Evolutionary conservation across 2,888 invertebrate genomes (phyloP).

Genomic region (Thera obeliscata): DNA sequence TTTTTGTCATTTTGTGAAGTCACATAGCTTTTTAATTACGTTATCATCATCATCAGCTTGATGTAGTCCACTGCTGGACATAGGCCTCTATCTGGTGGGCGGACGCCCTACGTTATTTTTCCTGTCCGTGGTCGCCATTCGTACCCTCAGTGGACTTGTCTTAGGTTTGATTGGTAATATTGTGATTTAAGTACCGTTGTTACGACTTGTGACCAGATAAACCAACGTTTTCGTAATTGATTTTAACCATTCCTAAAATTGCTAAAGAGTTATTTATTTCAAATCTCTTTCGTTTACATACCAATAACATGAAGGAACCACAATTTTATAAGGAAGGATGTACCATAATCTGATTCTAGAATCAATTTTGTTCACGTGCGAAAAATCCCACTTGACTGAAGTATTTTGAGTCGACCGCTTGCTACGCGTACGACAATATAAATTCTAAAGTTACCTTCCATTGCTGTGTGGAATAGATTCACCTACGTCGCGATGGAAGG

Average conservation of each 20-base stretch:
- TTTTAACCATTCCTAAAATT: background rate
- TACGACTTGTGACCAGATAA: too few species aligned
- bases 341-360: slow-evolving; percentile 70
- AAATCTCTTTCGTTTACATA: slow-evolving; percentile 32
- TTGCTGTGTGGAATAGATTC: slow-evolving; percentile 32
- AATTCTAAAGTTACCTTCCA: slow-evolving; percentile 39
- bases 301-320: slow-evolving; percentile 41
- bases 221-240: too few species aligned
- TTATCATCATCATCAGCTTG: too few species aligned
- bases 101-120: too few species aligned
- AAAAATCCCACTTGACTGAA: slow-evolving; percentile 67
- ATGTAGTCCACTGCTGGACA: too few species aligned
- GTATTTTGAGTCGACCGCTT: slow-evolving; percentile 57
- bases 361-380: slow-evolving; percentile 76
- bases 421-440: slow-evolving; percentile 23
- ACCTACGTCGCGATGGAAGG: background rate
- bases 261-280: background rate
- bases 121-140: too few species aligned
- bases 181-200: too few species aligned
- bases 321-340: slow-evolving; percentile 57
- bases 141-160: too few species aligned
- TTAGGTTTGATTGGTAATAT: too few species aligned
- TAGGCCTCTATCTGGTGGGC: too few species aligned
- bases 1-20: too few species aligned
- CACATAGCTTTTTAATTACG: too few species aligned